phyloP scores from a whole-genome alignment of 2,888 invertebrate genomes.

The Drosophila percnosoma region DNA sequence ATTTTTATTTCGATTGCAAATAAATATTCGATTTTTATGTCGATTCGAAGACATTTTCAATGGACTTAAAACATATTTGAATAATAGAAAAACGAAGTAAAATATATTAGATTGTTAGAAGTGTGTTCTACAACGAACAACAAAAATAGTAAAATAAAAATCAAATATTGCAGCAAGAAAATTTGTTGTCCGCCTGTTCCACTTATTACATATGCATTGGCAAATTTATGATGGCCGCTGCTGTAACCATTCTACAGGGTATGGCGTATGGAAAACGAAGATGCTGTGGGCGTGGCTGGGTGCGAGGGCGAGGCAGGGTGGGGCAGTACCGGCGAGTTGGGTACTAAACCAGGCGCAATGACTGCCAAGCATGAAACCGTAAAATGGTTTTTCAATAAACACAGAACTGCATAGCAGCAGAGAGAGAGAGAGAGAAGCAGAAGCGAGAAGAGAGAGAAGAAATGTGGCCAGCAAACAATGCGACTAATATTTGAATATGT shows the following conservation, averaged over 20 bases:
- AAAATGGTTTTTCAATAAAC: conserved; percentile 78
- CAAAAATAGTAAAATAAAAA: too few species aligned
- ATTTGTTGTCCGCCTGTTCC: neutral
- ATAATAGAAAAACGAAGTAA: neutral
- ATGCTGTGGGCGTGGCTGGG: conserved; percentile 56
- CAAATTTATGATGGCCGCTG: neutral
- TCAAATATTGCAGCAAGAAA: fast-evolving
- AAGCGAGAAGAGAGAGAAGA: neutral
- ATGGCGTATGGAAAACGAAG: conserved; percentile 38
- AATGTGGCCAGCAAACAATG: conserved; percentile 60
- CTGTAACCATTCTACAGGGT: neutral
- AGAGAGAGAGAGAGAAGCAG: neutral
- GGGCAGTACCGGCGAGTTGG: conserved; percentile 1
- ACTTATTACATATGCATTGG: neutral
- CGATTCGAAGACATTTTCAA: neutral
- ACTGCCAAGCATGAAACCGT: conserved; percentile 79
- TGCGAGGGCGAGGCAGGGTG: conserved; percentile 27
- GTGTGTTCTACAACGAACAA: neutral
- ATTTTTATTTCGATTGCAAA: neutral
- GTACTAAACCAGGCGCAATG: conserved; percentile 52
- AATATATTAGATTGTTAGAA: neutral
- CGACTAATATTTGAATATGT: conserved; percentile 80
- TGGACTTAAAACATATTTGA: neutral
- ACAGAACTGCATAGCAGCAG: conserved; percentile 8
- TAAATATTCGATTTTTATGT: too few species aligned